A percentile compares a stretch with the other conserved stretches of the same genome.
These are phyloP conservation scores for Lepus oiostolus DNA, from an alignment of 2,797 vertebrate genomes.

Conservation along the genomic window DNA sequence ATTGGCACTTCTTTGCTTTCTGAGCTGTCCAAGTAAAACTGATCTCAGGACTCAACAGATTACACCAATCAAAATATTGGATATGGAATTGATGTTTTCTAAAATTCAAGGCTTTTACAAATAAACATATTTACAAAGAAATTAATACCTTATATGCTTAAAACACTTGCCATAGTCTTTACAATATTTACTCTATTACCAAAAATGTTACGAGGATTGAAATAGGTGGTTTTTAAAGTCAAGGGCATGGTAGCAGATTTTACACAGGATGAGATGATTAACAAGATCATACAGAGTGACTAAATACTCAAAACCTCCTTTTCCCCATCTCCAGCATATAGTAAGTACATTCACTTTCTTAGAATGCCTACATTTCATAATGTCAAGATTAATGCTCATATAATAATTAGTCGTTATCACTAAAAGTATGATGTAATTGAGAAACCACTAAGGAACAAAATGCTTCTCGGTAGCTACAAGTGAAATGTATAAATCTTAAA, in stretches of 20 bases:
- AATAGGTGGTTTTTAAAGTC: background rate
- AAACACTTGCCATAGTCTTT: constrained; percentile 11
- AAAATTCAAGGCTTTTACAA: constrained; percentile 27
- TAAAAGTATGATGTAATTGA: constrained; percentile 25
- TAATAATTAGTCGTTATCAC: constrained; percentile 7
- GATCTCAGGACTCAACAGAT: background rate
- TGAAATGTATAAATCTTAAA: background rate
- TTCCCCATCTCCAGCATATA: background rate
- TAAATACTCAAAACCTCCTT: constrained; percentile 2
- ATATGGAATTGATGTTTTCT: constrained; percentile 13
- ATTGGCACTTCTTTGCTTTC: background rate
- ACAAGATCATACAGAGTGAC: background rate
- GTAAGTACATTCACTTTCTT: constrained; percentile 2
- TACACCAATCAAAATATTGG: background rate
- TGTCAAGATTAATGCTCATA: constrained; percentile 13
- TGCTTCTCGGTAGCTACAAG: constrained; percentile 17
- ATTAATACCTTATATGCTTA: background rate
- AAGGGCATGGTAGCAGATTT: constrained; percentile 9
- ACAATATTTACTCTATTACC: background rate
- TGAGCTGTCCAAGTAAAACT: constrained; percentile 7
- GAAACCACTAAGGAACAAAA: background rate
- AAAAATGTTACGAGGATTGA: background rate
- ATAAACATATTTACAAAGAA: constrained; percentile 34
- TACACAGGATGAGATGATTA: constrained; percentile 45
- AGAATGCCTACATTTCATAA: background rate